Evolutionary conservation across 2,113 vertebrate genomes (phyloP).

Genomic region (Dendrocopos noguchii): DNA sequence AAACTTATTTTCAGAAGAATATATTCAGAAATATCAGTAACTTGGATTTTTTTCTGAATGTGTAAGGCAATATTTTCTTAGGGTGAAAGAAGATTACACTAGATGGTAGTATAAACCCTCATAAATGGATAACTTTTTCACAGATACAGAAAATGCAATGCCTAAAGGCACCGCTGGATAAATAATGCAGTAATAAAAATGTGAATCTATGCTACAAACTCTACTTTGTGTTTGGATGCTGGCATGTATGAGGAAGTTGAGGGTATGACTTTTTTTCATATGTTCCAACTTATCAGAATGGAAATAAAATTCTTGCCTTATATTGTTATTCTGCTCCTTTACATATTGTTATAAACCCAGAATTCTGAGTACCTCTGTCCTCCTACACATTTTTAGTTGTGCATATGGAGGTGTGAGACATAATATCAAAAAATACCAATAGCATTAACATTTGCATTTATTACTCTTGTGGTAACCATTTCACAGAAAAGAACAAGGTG

Average conservation of each 20-base stretch:
- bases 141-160: background rate
- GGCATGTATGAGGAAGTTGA: background rate
- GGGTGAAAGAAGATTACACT: constrained; percentile 45
- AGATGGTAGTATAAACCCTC: constrained; percentile 61
- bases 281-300: background rate
- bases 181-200: background rate
- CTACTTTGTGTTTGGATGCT: background rate
- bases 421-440: background rate
- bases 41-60: background rate
- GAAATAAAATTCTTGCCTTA: background rate
- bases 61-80: background rate
- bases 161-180: background rate
- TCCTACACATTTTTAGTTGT: background rate
- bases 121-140: background rate
- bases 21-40: background rate
- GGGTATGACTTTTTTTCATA: background rate
- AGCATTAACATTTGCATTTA: background rate
- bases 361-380: background rate
- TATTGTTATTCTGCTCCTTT: background rate
- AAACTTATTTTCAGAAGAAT: background rate
- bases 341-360: background rate
- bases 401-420: background rate
- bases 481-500: background rate
- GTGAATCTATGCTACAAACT: background rate
- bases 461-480: background rate